Evolutionary conservation across 2,113 vertebrate genomes (phyloP).

Genomic region (Hylia prasina): DNA sequence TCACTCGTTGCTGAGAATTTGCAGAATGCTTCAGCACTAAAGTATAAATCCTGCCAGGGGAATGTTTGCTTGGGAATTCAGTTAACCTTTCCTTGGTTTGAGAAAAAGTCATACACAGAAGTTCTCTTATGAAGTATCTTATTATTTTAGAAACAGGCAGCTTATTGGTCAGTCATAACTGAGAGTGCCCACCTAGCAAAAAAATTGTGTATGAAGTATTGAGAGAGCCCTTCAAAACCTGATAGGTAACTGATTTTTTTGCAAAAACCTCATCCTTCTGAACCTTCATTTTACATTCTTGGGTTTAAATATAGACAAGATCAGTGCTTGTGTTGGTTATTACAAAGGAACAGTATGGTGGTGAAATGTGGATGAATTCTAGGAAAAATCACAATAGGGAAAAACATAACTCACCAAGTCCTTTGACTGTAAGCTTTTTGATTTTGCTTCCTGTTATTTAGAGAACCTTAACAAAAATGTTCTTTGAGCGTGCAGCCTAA

Average conservation of each 20-base stretch:
- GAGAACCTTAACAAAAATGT: neutral
- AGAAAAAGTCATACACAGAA: neutral
- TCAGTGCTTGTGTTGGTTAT: neutral
- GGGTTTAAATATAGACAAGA: neutral
- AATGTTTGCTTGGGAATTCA: neutral
- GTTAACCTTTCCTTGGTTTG: neutral
- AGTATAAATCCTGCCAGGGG: neutral
- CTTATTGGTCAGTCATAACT: neutral
- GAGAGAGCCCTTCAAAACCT: neutral
- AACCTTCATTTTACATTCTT: neutral
- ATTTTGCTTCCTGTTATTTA: neutral
- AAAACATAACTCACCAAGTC: neutral
- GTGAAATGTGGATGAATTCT: slow-evolving; percentile 34
- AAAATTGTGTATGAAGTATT: neutral
- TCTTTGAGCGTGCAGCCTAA: neutral
- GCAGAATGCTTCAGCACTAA: neutral
- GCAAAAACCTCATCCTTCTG: neutral
- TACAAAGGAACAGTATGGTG: neutral
- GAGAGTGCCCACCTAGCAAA: neutral
- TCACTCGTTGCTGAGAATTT: neutral
- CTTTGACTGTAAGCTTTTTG: neutral
- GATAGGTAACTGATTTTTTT: neutral
- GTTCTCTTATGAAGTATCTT: neutral
- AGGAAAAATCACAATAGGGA: slow-evolving; percentile 36
- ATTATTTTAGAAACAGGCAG: neutral